Percentiles rank a stretch among this genome's conserved stretches.
phyloP scores from a whole-genome alignment of 2,797 vertebrate species.

The Gastrophryne carolinensis region DNA sequence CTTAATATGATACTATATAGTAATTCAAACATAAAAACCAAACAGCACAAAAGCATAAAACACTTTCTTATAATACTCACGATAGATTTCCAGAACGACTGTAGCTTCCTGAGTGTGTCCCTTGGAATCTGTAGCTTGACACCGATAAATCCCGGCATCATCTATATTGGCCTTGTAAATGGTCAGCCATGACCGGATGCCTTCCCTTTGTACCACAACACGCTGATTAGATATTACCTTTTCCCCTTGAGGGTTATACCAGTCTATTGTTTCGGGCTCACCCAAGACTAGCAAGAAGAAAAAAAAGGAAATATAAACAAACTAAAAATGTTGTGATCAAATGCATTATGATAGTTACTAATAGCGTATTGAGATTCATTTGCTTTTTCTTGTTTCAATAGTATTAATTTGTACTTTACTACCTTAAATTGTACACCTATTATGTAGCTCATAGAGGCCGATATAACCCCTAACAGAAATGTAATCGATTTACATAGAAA shows the following conservation, averaged over 20 bases:
- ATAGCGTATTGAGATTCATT: too few relatives aligned
- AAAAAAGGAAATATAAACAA: not conserved
- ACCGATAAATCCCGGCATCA: constrained; percentile 95
- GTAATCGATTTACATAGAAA: too few relatives aligned
- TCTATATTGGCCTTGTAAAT: constrained; percentile 95
- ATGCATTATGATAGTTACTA: too few relatives aligned
- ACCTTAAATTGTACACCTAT: too few relatives aligned
- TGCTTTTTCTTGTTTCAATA: too few relatives aligned
- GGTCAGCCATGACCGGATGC: constrained; percentile 84
- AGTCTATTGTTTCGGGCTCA: constrained; percentile 89
- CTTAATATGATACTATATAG: too few relatives aligned
- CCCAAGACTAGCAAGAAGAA: constrained; percentile 77
- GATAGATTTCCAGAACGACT: constrained; percentile 95
- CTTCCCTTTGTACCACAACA: constrained; percentile 87
- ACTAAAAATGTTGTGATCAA: too few relatives aligned
- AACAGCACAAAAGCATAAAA: too few relatives aligned
- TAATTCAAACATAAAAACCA: too few relatives aligned
- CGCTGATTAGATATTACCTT: constrained; percentile 83
- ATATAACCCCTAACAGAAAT: too few relatives aligned
- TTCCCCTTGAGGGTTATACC: constrained; percentile 94
- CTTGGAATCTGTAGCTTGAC: constrained; percentile 84
- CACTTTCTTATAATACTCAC: constrained; percentile 73
- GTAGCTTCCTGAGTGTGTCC: constrained; percentile 91
- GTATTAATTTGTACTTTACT: too few relatives aligned
- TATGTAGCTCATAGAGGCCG: too few relatives aligned